These are phyloP conservation scores for Cryptotermes secundus DNA, from an alignment of 1,140 invertebrate species.

Conservation along the genomic window DNA sequence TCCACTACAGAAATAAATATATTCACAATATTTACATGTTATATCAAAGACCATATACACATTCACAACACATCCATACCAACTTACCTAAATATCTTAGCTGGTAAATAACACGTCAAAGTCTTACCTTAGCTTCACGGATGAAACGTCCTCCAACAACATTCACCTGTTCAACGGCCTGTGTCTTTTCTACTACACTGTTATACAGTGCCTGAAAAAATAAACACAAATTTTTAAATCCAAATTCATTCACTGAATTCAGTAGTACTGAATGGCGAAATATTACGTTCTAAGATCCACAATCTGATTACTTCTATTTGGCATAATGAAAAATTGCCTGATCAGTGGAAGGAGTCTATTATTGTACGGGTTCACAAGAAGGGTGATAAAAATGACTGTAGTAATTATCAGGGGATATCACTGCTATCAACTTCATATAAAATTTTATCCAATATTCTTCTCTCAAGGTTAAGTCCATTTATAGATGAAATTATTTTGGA, in stretches of 20 bases:
- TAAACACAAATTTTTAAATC: constrained; percentile 20
- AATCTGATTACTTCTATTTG: too few relatives aligned
- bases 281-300: too few relatives aligned
- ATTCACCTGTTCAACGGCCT: constrained; percentile 94
- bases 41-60: not conserved
- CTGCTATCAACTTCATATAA: too few relatives aligned
- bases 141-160: constrained; percentile 92
- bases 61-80: not conserved
- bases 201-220: constrained; percentile 83
- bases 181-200: constrained; percentile 83
- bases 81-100: not conserved
- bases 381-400: too few relatives aligned
- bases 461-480: too few relatives aligned
- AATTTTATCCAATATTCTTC: too few relatives aligned
- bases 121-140: constrained; percentile 93
- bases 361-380: too few relatives aligned
- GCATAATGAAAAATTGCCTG: too few relatives aligned
- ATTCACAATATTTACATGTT: constrained; percentile 15
- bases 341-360: too few relatives aligned
- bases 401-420: too few relatives aligned
- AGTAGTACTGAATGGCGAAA: too few relatives aligned
- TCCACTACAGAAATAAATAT: not conserved
- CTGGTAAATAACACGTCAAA: not conserved
- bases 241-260: not conserved
- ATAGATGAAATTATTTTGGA: too few relatives aligned